Evolutionary conservation across 2,113 vertebrate species (phyloP).

Genomic region (Eulacestoma nigropectus): DNA sequence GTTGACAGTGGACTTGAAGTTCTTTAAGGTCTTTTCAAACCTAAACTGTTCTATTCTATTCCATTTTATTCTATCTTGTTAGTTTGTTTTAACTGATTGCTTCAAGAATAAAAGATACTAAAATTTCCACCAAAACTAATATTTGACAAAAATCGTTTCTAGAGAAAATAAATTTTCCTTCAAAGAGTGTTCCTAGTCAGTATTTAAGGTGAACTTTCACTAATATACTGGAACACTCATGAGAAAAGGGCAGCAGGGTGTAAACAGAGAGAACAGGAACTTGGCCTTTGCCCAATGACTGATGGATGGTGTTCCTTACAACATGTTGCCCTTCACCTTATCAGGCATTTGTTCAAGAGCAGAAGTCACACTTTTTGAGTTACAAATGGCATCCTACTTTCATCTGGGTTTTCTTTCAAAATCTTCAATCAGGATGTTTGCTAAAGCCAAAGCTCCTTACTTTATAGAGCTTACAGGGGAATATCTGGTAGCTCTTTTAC

Average conservation of each 20-base stretch:
- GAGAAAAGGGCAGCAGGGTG: background rate
- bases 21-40: background rate
- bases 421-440: background rate
- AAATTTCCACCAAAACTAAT: background rate
- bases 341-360: background rate
- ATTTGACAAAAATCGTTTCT: background rate
- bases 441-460: background rate
- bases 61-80: background rate
- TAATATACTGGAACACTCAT: background rate
- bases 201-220: background rate
- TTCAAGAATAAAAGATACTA: background rate
- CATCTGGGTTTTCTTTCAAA: background rate
- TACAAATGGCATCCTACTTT: background rate
- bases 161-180: background rate
- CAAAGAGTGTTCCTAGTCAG: background rate
- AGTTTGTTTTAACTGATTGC: background rate
- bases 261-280: background rate
- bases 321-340: background rate
- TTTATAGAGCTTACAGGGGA: background rate
- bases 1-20: background rate
- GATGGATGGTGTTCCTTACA: background rate
- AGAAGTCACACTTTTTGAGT: background rate
- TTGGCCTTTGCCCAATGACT: background rate
- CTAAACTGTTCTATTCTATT: background rate
- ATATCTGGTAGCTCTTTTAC: background rate